A percentile compares a stretch with the other conserved stretches of the same genome.
These are phyloP conservation scores for Brachystomella parvula DNA, from an alignment of 1,140 invertebrate genomes.

Conservation along the genomic window DNA sequence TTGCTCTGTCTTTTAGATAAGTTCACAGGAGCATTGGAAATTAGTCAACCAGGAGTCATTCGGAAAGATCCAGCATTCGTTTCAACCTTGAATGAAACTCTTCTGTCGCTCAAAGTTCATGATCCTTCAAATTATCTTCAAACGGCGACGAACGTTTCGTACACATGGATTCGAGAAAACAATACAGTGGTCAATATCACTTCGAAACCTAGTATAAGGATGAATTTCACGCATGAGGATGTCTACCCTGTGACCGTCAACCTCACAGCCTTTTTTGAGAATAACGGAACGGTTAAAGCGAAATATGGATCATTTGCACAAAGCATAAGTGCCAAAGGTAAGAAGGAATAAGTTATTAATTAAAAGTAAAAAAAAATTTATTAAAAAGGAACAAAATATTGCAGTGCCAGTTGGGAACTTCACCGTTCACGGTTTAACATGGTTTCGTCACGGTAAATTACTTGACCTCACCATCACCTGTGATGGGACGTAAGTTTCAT, in stretches of 20 bases:
- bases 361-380: not conserved
- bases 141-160: constrained; percentile 22
- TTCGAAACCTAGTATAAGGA: constrained; percentile 11
- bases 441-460: constrained; percentile 64
- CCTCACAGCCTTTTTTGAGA: constrained; percentile 25
- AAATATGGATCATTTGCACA: constrained; percentile 28
- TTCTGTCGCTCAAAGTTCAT: constrained; percentile 23
- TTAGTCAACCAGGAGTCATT: constrained; percentile 18
- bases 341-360: not conserved
- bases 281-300: not conserved
- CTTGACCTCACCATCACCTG: constrained; percentile 61
- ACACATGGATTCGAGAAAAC: constrained; percentile 26
- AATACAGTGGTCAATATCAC: constrained; percentile 26
- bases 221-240: constrained; percentile 29
- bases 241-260: constrained; percentile 18
- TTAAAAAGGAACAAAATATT: constrained; percentile 4
- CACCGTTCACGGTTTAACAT: constrained; percentile 42
- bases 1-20: constrained; percentile 21
- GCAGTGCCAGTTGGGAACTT: constrained; percentile 35
- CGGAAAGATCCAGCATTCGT: constrained; percentile 2
- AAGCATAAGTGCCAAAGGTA: constrained; percentile 30
- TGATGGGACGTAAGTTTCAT: no score
- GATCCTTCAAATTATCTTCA: constrained; percentile 27
- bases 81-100: constrained; percentile 26
- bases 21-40: constrained; percentile 23